phyloP scores from a whole-genome alignment of 2,888 invertebrate species.

The Encarsia formosa region DNA sequence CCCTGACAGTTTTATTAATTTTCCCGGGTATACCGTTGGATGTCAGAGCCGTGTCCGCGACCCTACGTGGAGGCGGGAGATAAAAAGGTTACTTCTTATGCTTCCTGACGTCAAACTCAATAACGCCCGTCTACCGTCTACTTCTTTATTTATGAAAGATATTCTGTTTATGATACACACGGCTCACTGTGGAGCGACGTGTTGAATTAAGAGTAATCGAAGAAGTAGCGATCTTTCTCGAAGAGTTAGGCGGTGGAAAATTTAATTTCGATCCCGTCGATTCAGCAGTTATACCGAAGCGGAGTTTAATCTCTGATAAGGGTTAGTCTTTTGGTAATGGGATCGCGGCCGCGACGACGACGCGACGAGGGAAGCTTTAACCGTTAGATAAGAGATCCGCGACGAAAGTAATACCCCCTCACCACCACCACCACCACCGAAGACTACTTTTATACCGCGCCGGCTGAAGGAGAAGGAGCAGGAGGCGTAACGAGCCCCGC shows the following conservation, averaged over 20 bases:
- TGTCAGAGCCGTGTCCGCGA: not conserved
- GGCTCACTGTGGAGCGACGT: no score
- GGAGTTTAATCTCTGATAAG: conserved; percentile 57
- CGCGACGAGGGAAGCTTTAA: conserved; percentile 45
- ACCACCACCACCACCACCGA: conserved; percentile 36
- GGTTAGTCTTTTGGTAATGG: conserved; percentile 54
- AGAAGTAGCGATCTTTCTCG: no score
- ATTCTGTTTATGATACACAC: no score
- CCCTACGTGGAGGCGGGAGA: no score
- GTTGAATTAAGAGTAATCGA: no score
- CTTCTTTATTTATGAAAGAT: no score
- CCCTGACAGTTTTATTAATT: conserved; percentile 78
- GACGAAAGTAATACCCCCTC: conserved; percentile 48
- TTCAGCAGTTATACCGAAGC: conserved; percentile 58
- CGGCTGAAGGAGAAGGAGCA: no score
- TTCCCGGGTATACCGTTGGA: conserved; percentile 53
- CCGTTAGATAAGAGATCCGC: conserved; percentile 51
- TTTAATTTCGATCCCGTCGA: conserved; percentile 59
- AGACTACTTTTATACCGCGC: conserved; percentile 46
- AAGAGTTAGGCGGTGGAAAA: conserved; percentile 46
- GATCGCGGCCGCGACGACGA: conserved; percentile 35
- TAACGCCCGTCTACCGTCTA: no score
- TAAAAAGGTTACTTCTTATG: no score
- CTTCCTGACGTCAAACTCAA: no score
- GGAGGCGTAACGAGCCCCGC: conserved; percentile 45